Evolutionary conservation across 2,797 vertebrate species (phyloP).

Genomic region (Triplophysa bombifrons): DNA sequence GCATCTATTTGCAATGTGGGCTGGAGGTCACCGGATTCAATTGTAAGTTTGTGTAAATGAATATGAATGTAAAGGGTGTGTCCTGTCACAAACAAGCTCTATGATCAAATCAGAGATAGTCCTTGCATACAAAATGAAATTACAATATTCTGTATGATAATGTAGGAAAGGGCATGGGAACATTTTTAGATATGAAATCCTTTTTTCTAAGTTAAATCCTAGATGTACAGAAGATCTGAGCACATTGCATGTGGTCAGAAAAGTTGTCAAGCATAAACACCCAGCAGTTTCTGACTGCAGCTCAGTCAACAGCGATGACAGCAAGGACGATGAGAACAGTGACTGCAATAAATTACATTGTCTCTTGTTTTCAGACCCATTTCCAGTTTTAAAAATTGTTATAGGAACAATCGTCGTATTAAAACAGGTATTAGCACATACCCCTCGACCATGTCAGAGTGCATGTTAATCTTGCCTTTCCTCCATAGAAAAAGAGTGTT

Average conservation of each 20-base stretch:
- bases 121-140: slow-evolving; percentile 48
- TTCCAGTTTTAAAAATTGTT: slow-evolving; percentile 79
- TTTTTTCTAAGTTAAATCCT: slow-evolving; percentile 16
- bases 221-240: slow-evolving; percentile 16
- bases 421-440: slow-evolving; percentile 76
- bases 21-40: slow-evolving; percentile 18
- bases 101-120: slow-evolving; percentile 29
- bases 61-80: slow-evolving; percentile 17
- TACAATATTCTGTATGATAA: neutral
- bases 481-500: slow-evolving; percentile 63
- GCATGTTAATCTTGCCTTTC: slow-evolving; percentile 57
- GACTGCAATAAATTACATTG: slow-evolving; percentile 70
- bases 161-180: neutral
- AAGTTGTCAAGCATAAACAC: slow-evolving; percentile 18
- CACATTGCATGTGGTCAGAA: slow-evolving; percentile 27
- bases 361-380: slow-evolving; percentile 73
- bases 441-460: slow-evolving; percentile 60
- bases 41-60: neutral
- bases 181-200: slow-evolving; percentile 10
- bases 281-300: slow-evolving; percentile 15
- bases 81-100: neutral
- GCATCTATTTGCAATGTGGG: slow-evolving; percentile 59
- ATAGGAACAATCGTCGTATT: slow-evolving; percentile 82
- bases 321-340: slow-evolving; percentile 79
- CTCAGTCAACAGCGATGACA: slow-evolving; percentile 66